Percentiles rank a stretch among this genome's conserved stretches.
These are phyloP conservation scores for Machimus atricapillus DNA, from an alignment of 2,888 invertebrate genomes.

Conservation along the genomic window DNA sequence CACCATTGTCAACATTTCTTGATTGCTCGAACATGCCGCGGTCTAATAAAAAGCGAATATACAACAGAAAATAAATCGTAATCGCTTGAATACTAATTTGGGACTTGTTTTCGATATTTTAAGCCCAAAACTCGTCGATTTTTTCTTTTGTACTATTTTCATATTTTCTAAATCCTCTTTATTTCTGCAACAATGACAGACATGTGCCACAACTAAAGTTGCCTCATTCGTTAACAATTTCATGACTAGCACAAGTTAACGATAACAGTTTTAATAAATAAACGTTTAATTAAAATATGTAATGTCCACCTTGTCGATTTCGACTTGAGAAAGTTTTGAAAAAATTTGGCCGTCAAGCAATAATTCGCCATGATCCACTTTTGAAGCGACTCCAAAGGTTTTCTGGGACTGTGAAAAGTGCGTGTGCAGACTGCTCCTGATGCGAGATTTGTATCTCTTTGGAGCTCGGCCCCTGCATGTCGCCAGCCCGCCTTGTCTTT, in stretches of 20 bases:
- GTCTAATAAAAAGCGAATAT: not conserved
- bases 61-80: not conserved
- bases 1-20: not conserved
- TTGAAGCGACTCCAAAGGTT: not conserved
- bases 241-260: too few species aligned
- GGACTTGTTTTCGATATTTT: too few species aligned
- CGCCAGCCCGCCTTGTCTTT: not conserved
- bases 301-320: not conserved
- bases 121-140: too few species aligned
- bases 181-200: too few species aligned
- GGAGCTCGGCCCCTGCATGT: not conserved
- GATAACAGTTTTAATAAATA: too few species aligned
- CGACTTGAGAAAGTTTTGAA: not conserved
- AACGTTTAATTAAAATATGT: too few species aligned
- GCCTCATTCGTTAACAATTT: too few species aligned
- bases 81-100: not conserved
- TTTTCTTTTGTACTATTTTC: too few species aligned
- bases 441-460: conserved; percentile 6
- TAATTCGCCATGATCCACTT: conserved; percentile 21
- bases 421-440: not conserved
- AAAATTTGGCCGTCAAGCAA: not conserved
- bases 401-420: not conserved
- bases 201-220: too few species aligned
- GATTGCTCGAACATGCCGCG: not conserved
- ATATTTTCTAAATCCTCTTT: too few species aligned